phyloP scores from a whole-genome alignment of 2,888 invertebrate species.

The Epinotia bilunana region DNA sequence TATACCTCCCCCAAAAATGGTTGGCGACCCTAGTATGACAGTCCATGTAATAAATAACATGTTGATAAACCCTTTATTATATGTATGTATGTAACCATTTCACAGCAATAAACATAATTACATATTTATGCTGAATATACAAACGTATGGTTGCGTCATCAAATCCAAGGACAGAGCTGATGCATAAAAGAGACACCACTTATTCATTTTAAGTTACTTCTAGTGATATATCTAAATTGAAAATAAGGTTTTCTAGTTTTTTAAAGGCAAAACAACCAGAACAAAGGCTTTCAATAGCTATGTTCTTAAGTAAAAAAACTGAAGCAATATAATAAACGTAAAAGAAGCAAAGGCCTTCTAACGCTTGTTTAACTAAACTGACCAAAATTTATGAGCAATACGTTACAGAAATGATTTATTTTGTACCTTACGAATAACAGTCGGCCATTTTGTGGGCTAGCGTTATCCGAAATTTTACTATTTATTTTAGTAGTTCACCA shows the following conservation, averaged over 20 bases:
- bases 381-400: conserved; percentile 54
- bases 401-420: conserved; percentile 67
- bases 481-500: conserved; percentile 67
- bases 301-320: conserved; percentile 46
- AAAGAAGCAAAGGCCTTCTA: conserved; percentile 45
- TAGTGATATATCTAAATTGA: conserved; percentile 22
- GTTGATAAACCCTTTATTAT: neutral
- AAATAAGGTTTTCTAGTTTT: conserved; percentile 20
- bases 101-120: neutral
- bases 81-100: neutral
- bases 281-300: conserved; percentile 68
- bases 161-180: conserved; percentile 3
- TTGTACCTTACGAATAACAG: conserved; percentile 83
- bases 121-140: conserved; percentile 17
- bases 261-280: conserved; percentile 50
- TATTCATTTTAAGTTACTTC: conserved; percentile 9
- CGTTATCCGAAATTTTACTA: conserved; percentile 79
- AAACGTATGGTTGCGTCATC: conserved; percentile 19
- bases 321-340: conserved; percentile 50
- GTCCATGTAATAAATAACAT: conserved; percentile 3
- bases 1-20: no score
- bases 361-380: conserved; percentile 43
- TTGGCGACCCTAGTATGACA: neutral
- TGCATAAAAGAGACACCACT: conserved; percentile 7
- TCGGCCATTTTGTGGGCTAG: conserved; percentile 84